These are phyloP conservation scores for Noctua fimbriata DNA, from an alignment of 2,888 invertebrate species.

Conservation along the genomic window DNA sequence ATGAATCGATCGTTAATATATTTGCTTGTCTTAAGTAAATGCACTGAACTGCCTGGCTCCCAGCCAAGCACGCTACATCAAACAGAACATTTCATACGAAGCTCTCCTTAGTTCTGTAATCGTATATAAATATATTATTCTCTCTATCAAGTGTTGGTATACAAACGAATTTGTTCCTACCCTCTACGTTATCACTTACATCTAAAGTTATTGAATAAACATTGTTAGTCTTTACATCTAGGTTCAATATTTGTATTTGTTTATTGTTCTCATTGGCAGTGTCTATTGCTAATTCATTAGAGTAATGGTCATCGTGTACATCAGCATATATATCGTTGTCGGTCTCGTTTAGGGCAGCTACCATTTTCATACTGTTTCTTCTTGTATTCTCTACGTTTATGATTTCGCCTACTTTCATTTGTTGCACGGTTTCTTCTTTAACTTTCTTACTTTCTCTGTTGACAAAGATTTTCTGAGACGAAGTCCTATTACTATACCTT, in stretches of 20 bases:
- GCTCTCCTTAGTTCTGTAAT: slow-evolving; percentile 88
- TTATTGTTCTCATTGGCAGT: slow-evolving; percentile 86
- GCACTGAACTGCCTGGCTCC: slow-evolving; percentile 77
- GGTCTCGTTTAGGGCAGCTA: slow-evolving; percentile 83
- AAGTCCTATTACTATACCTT: slow-evolving; percentile 90
- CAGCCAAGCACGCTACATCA: slow-evolving; percentile 69
- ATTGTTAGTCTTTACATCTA: slow-evolving; percentile 88
- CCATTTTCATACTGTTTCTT: slow-evolving; percentile 88
- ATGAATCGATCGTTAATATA: slow-evolving; percentile 57
- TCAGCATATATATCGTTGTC: slow-evolving; percentile 77
- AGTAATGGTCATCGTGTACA: slow-evolving; percentile 73
- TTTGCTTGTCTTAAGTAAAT: slow-evolving; percentile 69
- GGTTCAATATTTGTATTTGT: slow-evolving; percentile 88
- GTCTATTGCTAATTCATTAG: slow-evolving; percentile 70
- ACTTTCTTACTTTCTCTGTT: slow-evolving; percentile 83
- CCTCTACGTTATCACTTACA: slow-evolving; percentile 81
- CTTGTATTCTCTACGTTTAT: slow-evolving; percentile 86
- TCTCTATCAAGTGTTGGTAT: slow-evolving; percentile 84
- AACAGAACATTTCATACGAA: slow-evolving; percentile 78
- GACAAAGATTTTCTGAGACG: slow-evolving; percentile 83
- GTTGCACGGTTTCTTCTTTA: slow-evolving; percentile 80
- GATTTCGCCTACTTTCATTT: slow-evolving; percentile 86
- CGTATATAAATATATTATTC: slow-evolving; percentile 89
- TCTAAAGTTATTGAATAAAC: slow-evolving; percentile 89
- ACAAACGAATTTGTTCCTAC: slow-evolving; percentile 85